These are phyloP conservation scores for Zaprionus kolodkinae DNA, from an alignment of 1,140 invertebrate species.

Conservation along the genomic window DNA sequence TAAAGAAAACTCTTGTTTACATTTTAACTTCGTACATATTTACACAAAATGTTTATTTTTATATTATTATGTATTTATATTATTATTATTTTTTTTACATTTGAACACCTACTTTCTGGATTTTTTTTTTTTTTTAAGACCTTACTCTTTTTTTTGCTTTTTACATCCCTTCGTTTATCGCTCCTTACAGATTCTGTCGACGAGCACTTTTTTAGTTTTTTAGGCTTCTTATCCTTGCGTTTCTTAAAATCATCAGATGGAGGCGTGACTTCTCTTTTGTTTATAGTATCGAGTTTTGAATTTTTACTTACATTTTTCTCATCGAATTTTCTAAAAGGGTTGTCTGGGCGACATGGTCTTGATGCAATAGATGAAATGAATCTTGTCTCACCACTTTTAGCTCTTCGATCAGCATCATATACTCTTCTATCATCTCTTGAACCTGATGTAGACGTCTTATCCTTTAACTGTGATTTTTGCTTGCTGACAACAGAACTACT, in stretches of 20 bases:
- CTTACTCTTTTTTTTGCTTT: conserved; percentile 72
- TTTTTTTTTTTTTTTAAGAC: conserved; percentile 72
- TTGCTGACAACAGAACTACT: conserved; percentile 33
- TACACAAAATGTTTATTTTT: conserved; percentile 15
- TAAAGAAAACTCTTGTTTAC: conserved; percentile 7
- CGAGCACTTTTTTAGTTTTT: conserved; percentile 62
- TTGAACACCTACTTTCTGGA: conserved; percentile 59
- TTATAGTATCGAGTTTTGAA: conserved; percentile 54
- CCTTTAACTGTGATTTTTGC: conserved; percentile 43
- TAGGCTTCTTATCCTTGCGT: conserved; percentile 65
- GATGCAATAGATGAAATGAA: conserved; percentile 57
- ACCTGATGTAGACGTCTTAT: conserved; percentile 25
- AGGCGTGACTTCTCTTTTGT: conserved; percentile 32
- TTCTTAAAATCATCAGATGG: conserved; percentile 57
- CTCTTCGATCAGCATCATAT: conserved; percentile 46
- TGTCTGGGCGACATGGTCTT: conserved; percentile 50
- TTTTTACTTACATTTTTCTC: conserved; percentile 52
- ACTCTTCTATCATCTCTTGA: conserved; percentile 43
- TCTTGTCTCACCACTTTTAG: conserved; percentile 45
- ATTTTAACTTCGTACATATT: conserved; percentile 19
- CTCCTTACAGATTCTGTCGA: conserved; percentile 65
- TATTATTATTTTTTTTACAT: background rate
- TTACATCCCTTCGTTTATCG: conserved; percentile 64
- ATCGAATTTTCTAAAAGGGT: conserved; percentile 65
- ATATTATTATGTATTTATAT: conserved; percentile 1